These are phyloP conservation scores for Drosophila arawakana DNA, from an alignment of 1,140 invertebrate species.

Conservation along the genomic window DNA sequence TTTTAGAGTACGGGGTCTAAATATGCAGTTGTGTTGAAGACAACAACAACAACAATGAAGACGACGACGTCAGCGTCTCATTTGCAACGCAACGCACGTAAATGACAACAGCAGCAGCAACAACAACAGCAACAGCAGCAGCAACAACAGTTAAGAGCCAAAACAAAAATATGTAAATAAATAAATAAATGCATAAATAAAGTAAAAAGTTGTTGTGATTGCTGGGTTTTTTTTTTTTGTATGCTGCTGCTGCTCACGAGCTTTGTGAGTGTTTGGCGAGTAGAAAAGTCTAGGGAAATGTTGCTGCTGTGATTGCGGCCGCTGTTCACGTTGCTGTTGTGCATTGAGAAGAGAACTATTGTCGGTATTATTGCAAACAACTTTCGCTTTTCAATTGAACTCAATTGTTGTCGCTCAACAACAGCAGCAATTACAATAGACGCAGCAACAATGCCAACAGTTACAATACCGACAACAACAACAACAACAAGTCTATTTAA, in stretches of 20 bases:
- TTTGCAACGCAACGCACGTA: conserved; percentile 62
- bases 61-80: conserved; percentile 39
- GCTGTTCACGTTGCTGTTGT: conserved; percentile 18
- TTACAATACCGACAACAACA: conserved; percentile 8
- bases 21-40: conserved; percentile 18
- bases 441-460: conserved; percentile 18
- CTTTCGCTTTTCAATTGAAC: conserved; percentile 63
- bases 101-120: conserved; percentile 30
- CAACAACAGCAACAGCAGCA: conserved; percentile 37
- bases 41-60: conserved; percentile 10
- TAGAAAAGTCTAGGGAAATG: conserved; percentile 44
- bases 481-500: conserved; percentile 41
- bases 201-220: conserved; percentile 37
- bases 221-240: no score
- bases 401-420: conserved; percentile 34
- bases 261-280: conserved; percentile 42
- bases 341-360: conserved; percentile 10
- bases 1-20: no score
- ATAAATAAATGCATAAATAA: conserved; percentile 53
- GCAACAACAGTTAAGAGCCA: conserved; percentile 24
- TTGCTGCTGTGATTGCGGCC: conserved; percentile 21
- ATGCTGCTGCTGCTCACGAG: conserved; percentile 44
- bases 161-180: conserved; percentile 47
- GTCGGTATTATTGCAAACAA: conserved; percentile 3
- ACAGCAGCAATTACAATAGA: conserved; percentile 9